Percentiles rank a stretch among this genome's conserved stretches.
These are phyloP conservation scores for Tinea pellionella DNA, from an alignment of 2,888 invertebrate species.

Conservation along the genomic window DNA sequence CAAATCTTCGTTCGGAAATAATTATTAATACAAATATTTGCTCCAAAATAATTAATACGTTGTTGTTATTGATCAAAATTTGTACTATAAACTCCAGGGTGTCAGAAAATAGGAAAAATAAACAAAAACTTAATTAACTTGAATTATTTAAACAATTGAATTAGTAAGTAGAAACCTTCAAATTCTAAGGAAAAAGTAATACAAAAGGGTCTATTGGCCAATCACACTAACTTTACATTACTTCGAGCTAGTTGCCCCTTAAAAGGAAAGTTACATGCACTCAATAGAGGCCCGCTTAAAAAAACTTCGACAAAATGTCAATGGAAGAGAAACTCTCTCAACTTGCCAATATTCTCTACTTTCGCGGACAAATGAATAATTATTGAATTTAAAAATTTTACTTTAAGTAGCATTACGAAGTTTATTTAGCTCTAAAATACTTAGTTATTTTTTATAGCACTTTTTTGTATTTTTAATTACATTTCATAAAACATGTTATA, in stretches of 20 bases:
- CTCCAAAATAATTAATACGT: slow-evolving; percentile 3
- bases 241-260: slow-evolving; percentile 26
- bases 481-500: neutral
- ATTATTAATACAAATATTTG: slow-evolving; percentile 21
- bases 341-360: slow-evolving; percentile 47
- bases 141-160: neutral
- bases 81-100: too few relatives aligned
- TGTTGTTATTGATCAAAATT: neutral
- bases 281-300: slow-evolving; percentile 41
- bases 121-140: neutral
- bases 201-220: slow-evolving; percentile 24
- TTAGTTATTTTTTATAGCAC: too few relatives aligned
- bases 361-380: slow-evolving; percentile 43
- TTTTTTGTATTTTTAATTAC: neutral
- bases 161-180: neutral
- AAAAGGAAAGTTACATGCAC: slow-evolving; percentile 51
- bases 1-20: neutral
- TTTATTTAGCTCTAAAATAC: slow-evolving; percentile 34
- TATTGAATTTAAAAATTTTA: slow-evolving; percentile 44
- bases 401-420: slow-evolving; percentile 38
- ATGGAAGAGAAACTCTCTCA: slow-evolving; percentile 33
- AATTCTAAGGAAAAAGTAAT: slow-evolving; percentile 10
- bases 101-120: too few relatives aligned
- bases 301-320: slow-evolving; percentile 33
- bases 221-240: slow-evolving; percentile 38